Evolutionary conservation across 2,888 invertebrate species (phyloP).

Genomic region (Siphonodentalium dalli): DNA sequence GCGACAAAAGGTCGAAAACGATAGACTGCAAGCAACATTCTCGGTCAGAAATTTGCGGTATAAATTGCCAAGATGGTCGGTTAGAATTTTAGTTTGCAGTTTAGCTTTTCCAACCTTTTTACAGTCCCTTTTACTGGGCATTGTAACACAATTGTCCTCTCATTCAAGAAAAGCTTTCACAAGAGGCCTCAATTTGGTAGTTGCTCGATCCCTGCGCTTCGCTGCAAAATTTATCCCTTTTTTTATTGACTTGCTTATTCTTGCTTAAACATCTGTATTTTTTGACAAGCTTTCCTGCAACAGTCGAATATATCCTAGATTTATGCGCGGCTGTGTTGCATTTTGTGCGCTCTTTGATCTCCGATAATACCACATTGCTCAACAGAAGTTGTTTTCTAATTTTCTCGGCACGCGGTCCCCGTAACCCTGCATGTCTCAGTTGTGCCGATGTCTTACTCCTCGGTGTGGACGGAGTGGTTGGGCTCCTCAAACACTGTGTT

Average conservation of each 20-base stretch:
- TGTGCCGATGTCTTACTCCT: constrained; percentile 5
- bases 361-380: constrained; percentile 4
- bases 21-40: constrained; percentile 18
- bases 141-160: constrained; percentile 25
- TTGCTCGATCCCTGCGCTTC: background rate
- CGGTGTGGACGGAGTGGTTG: constrained; percentile 1
- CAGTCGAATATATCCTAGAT: background rate
- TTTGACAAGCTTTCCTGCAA: constrained; percentile 5
- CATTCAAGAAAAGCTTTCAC: constrained; percentile 24
- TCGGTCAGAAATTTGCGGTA: constrained; percentile 22
- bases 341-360: constrained; percentile 2
- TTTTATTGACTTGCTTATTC: background rate
- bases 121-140: constrained; percentile 28
- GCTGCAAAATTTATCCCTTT: background rate
- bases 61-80: constrained; percentile 19
- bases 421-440: background rate
- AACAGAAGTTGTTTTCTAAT: constrained; percentile 5
- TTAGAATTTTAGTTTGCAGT: constrained; percentile 21
- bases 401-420: background rate
- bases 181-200: background rate
- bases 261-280: constrained; percentile 12
- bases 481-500: constrained; percentile 1
- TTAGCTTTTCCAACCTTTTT: constrained; percentile 5
- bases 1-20: constrained; percentile 17
- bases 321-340: background rate